These are phyloP conservation scores for Taphrorychus bicolor DNA, from an alignment of 2,888 invertebrate genomes.

Conservation along the genomic window DNA sequence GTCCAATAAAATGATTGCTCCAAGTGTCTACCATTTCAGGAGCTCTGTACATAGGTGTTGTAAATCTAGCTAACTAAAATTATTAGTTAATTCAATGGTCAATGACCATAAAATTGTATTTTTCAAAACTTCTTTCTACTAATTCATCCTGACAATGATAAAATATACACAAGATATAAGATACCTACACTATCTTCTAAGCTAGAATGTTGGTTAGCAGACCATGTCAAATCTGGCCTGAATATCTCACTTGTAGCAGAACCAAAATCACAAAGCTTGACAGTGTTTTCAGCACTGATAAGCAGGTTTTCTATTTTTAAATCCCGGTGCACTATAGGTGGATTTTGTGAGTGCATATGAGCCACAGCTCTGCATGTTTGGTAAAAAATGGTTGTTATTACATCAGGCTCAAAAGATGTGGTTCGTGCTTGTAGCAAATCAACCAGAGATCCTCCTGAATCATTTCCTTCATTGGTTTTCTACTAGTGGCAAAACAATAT, in stretches of 20 bases:
- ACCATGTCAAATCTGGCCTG: slow-evolving; percentile 89
- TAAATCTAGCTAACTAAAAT: slow-evolving; percentile 75
- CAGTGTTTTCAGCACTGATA: slow-evolving; percentile 80
- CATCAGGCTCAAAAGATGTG: slow-evolving; percentile 69
- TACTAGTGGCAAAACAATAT: no score
- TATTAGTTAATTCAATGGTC: slow-evolving; percentile 11
- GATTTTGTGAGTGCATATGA: slow-evolving; percentile 90
- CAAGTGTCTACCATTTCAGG: slow-evolving; percentile 99
- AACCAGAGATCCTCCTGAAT: slow-evolving; percentile 69
- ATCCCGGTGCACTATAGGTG: slow-evolving; percentile 94
- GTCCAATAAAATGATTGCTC: slow-evolving; percentile 92
- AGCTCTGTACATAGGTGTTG: slow-evolving; percentile 95
- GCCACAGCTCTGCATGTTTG: slow-evolving; percentile 90
- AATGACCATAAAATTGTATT: no score
- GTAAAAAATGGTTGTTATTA: slow-evolving; percentile 86
- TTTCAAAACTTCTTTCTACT: no score
- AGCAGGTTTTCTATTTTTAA: slow-evolving; percentile 96
- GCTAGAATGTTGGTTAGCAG: slow-evolving; percentile 86
- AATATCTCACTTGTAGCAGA: slow-evolving; percentile 87
- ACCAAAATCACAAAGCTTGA: slow-evolving; percentile 98
- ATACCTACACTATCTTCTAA: slow-evolving; percentile 87
- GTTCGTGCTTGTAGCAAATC: slow-evolving; percentile 69
- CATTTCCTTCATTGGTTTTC: no score
- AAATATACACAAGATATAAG: background rate
- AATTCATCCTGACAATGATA: no score